A percentile compares a stretch with the other conserved stretches of the same genome.
Conservation (phyloP, 2,797 vertebrate species). For the Macroramphosus scolopax region DNA sequence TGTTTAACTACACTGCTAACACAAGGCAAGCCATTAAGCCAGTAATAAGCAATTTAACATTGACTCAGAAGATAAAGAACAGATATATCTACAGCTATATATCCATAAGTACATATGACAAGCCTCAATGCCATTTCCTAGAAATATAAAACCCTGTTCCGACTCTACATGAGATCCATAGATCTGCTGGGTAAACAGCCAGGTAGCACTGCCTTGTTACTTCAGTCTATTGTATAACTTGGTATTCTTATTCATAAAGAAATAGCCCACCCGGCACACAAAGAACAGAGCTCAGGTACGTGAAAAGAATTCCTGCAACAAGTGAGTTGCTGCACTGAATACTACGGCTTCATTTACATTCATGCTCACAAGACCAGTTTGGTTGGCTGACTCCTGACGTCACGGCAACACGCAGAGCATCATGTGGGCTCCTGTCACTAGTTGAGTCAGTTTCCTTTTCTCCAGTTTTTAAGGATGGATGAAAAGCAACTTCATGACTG, state of each 20-base stretch:
- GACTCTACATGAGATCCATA: constrained; percentile 10
- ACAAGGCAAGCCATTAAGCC: constrained; percentile 16
- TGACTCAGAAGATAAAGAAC: neutral
- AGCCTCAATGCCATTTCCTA: constrained; percentile 2
- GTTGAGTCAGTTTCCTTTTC: constrained; percentile 8
- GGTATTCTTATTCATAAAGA: constrained; percentile 25
- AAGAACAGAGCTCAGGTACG: constrained; percentile 42
- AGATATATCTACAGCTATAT: neutral
- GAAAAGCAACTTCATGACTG: constrained; percentile 5
- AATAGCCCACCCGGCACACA: constrained; percentile 29
- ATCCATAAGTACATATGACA: no score
- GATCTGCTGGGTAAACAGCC: constrained; percentile 36
- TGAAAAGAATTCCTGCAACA: constrained; percentile 53
- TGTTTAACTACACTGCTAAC: constrained; percentile 22
- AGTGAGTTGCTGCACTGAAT: constrained; percentile 26
- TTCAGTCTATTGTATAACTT: constrained; percentile 32
- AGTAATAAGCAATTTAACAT: constrained; percentile 1
- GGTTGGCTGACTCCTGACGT: constrained; percentile 54
- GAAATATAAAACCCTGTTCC: constrained; percentile 1
- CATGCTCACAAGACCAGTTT: constrained; percentile 55
- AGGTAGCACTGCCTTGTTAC: constrained; percentile 13
- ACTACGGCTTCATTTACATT: constrained; percentile 22
- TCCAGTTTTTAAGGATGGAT: constrained; percentile 1
- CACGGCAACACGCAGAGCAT: constrained; percentile 25
- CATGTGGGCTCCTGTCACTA: constrained; percentile 44